Base-by-base conservation (phyloP, 2,888 invertebrate species). In the Drosophila merina region DNA sequence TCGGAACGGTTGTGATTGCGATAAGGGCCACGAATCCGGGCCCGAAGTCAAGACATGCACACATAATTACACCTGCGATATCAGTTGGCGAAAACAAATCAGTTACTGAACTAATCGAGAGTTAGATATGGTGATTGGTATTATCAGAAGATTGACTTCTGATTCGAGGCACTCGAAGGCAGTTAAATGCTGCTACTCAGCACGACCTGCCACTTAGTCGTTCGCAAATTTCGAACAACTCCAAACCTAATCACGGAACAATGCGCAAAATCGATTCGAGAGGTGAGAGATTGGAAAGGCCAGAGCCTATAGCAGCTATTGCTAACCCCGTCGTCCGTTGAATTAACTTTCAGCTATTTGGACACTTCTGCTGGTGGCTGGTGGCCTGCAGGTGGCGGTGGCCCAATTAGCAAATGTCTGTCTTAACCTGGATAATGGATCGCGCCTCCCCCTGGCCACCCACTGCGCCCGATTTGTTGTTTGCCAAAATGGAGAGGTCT, bases 121-220 rank as follows among this genome's bases (percentile, higher is more conserved):
- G 72, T 66, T 79, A 76, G 71, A 71, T 69, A 62, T 55, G 63
- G 67, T 76, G 67, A 75, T 79, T 76, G 68, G 78, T 75, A 78
- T 78, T 77, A 82, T 85, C 85, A 85, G 72, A 60, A 76, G 79
- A 82, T 85, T 77, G 85, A 72, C 68, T 73, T 72, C 74, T 72
- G 76, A 82, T 82, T 82, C 63, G 54, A 48, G 49, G 62, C 28
- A 62, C 56, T 40, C 28, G 14, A 47, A 36, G 33, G 50, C 57
- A 50, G 66, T 54, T 57, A 82, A 85, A 82, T 70, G 76, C 63
- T 55, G 26, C 50, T 36, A 50, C 44, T 42, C 48, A 10, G 60
- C 25, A 40, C 25, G 38, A 25, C 10, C 26, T 36, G 28, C 36
- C 50, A 55, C 56, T 66, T 79, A 79, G 79, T 79, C 55, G 72